These are phyloP conservation scores for Bombus turneri DNA, from an alignment of 1,140 invertebrate species.

Conservation along the genomic window DNA sequence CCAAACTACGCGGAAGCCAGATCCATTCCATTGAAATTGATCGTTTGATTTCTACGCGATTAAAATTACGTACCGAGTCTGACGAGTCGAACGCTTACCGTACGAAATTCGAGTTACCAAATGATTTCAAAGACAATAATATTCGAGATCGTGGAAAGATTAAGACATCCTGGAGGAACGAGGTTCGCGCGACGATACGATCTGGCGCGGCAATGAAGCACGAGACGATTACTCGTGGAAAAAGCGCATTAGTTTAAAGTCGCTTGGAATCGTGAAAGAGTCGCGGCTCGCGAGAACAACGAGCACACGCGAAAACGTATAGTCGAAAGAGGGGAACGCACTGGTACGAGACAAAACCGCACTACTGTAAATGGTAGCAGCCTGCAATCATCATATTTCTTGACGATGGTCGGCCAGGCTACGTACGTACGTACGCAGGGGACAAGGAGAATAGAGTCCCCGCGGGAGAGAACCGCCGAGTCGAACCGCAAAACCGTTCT, in stretches of 20 bases:
- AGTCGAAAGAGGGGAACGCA: slow-evolving; percentile 8
- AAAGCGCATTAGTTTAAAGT: slow-evolving; percentile 36
- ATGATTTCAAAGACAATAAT: too few species aligned
- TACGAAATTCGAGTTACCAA: too few species aligned
- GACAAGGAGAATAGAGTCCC: slow-evolving; percentile 54
- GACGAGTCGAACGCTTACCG: too few species aligned
- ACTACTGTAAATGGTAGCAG: slow-evolving; percentile 78
- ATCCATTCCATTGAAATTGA: too few species aligned
- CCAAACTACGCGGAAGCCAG: too few species aligned
- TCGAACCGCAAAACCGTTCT: slow-evolving; percentile 77
- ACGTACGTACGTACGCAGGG: slow-evolving; percentile 43
- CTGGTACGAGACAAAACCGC: slow-evolving; percentile 70
- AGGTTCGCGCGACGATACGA: slow-evolving; percentile 5
- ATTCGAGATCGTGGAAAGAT: neutral
- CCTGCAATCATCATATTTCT: slow-evolving; percentile 78
- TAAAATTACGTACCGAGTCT: too few species aligned
- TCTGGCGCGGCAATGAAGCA: neutral
- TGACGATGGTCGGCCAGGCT: slow-evolving; percentile 65
- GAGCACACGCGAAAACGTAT: slow-evolving; percentile 35
- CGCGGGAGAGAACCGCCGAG: slow-evolving; percentile 63
- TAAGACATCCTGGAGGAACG: neutral
- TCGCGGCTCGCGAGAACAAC: slow-evolving; percentile 18
- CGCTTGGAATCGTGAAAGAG: slow-evolving; percentile 53
- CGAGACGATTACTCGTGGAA: slow-evolving; percentile 24
- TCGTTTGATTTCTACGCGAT: too few species aligned